These are phyloP conservation scores for Acrocephalus arundinaceus DNA, from an alignment of 2,113 vertebrate species.

Conservation along the genomic window DNA sequence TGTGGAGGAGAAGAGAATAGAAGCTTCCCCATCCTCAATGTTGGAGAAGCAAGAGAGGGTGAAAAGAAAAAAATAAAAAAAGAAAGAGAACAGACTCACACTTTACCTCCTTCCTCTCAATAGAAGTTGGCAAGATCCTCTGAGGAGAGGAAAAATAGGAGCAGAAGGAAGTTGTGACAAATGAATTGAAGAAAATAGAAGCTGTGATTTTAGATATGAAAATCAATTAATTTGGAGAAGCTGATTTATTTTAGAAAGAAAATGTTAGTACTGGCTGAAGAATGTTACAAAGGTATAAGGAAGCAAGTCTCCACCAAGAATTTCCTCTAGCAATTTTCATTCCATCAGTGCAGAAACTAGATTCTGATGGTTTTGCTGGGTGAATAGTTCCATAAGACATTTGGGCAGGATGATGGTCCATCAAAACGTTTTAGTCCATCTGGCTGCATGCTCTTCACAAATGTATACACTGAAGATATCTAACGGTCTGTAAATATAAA, in stretches of 20 bases:
- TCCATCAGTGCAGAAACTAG: background rate
- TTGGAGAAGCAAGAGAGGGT: background rate
- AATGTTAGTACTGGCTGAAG: background rate
- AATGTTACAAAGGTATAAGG: background rate
- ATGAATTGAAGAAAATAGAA: conserved; percentile 4
- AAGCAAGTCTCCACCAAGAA: background rate
- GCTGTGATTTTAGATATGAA: background rate
- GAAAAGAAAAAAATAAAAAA: background rate
- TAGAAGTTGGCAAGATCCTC: background rate
- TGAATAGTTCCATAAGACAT: background rate
- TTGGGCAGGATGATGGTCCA: background rate
- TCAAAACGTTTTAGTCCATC: background rate
- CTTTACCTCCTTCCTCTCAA: background rate
- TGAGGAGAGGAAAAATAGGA: background rate
- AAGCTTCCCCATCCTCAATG: background rate
- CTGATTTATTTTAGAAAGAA: conserved; percentile 8
- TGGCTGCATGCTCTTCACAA: background rate
- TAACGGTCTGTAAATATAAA: background rate
- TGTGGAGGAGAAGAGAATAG: background rate
- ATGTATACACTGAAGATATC: background rate
- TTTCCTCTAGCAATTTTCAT: background rate
- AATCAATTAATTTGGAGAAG: conserved; percentile 16
- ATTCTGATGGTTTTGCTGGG: background rate
- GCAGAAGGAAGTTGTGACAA: background rate
- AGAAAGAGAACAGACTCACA: background rate